A percentile compares a stretch with the other conserved stretches of the same genome.
These are phyloP conservation scores for Epizoanthus scotinus DNA, from an alignment of 92 coral and sea anemone species.

Conservation along the genomic window DNA sequence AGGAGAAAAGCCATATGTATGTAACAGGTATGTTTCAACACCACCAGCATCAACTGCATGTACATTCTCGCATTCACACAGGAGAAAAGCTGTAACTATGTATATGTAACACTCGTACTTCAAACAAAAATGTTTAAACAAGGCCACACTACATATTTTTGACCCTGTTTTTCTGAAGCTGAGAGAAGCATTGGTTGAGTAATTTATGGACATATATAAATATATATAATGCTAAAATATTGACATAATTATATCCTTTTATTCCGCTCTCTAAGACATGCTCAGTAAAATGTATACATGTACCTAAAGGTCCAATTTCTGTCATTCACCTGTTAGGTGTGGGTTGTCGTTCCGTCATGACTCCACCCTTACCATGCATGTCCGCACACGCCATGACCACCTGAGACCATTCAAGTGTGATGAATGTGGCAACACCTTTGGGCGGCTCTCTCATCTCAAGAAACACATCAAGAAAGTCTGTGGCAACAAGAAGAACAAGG, in stretches of 20 bases:
- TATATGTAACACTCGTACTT: no score
- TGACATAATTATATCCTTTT: no score
- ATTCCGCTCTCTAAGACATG: no score
- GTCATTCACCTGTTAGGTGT: conserved; percentile 55
- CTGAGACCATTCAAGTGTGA: conserved; percentile 98
- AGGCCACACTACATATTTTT: neutral
- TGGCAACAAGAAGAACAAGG: conserved; percentile 96
- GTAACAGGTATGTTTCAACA: conserved; percentile 94
- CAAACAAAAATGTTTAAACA: neutral
- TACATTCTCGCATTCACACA: conserved; percentile 95
- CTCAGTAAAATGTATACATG: no score
- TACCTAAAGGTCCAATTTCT: neutral
- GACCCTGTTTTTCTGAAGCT: no score
- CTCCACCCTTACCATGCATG: conserved; percentile 98
- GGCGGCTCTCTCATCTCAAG: conserved; percentile 92
- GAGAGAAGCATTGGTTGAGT: no score
- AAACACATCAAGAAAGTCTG: conserved; percentile 98
- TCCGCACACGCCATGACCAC: conserved; percentile 98
- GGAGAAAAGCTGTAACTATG: conserved; percentile 98
- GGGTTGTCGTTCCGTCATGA: conserved; percentile 97
- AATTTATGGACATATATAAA: no score
- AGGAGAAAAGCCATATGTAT: conserved; percentile 97
- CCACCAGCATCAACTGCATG: conserved; percentile 97
- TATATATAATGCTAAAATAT: no score
- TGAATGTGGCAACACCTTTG: conserved; percentile 95